Evolutionary conservation across 2,888 invertebrate genomes (phyloP), one percentile per base, ranked within the genome.

Genomic region (Agrochola litura): DNA sequence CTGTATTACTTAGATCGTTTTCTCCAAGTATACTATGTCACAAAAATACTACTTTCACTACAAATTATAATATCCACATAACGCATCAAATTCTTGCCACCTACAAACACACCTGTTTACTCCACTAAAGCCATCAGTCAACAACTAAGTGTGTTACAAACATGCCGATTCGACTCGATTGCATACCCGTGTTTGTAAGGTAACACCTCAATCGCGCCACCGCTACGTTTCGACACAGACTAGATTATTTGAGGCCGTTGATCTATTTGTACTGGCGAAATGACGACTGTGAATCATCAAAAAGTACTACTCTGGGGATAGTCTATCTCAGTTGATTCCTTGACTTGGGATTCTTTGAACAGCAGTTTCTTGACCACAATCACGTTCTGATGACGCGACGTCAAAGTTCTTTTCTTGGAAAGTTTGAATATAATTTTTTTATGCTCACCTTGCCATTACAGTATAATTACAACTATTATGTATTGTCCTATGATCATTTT

Each of bases 121-220:
- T 30, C 43, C 49, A 58, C 56, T 52, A 52, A 72, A 69, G 46
- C 37, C 25, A 73, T 73, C 63, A 56, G 73, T 82, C 69, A 73
- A 85, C 82, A 82, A 70, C 73, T 71, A 66, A 56, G 37, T 70
- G n/a, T 65, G 56, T 61, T 54, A 81, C 64, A 67, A 71, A 74
- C 58, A 54, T 54, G 86, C 46, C 64, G 37, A 82, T 73, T 78
- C 41, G 67, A 67, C 79, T 73, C 74, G 56, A 84, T 75, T 79
- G 76, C 74, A 76, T 61, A 66, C 82, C 73, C 79, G 82, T 79
- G 74, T 73, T 68, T 79, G 89, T 86, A 89, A 89, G 73, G 77
- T 73, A 79, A 89, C 88, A 89, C 89, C 84, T 69, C 43, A 73
- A 87, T 82, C 89, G 77, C 85, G 75, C 84, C 88, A 86, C 64